A percentile compares a stretch with the other conserved stretches of the same genome.
Evolutionary conservation across 1,140 invertebrate species (phyloP).

Genomic region (Eriosoma lanigerum): DNA sequence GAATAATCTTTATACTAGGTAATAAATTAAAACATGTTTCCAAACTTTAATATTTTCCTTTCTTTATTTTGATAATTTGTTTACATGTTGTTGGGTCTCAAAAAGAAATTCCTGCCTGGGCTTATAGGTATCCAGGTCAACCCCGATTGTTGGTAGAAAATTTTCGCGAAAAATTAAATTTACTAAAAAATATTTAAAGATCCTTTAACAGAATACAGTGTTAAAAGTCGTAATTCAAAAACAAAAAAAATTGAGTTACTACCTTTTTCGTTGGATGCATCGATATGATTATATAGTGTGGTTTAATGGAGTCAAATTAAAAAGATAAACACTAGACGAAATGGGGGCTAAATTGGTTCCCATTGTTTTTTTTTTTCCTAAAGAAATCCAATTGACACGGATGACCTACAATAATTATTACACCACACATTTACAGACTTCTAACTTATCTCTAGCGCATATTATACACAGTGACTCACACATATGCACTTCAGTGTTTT

Average conservation of each 20-base stretch:
- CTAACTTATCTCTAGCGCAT: conserved; percentile 25
- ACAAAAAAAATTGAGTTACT: too few relatives aligned
- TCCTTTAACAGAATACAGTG: too few relatives aligned
- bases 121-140: too few relatives aligned
- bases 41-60: too few relatives aligned
- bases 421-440: background rate
- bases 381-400: conserved; percentile 48
- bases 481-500: background rate
- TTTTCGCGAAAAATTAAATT: background rate
- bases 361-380: conserved; percentile 27
- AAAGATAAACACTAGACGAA: conserved; percentile 3
- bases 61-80: too few relatives aligned
- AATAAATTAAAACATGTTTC: too few relatives aligned
- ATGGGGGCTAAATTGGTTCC: conserved; percentile 31
- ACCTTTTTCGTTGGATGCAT: too few relatives aligned
- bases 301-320: conserved; percentile 15
- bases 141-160: background rate
- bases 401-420: conserved; percentile 39
- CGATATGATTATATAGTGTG: too few relatives aligned
- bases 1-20: too few relatives aligned
- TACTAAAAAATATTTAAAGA: background rate
- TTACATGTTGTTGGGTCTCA: too few relatives aligned
- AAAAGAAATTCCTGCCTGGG: too few relatives aligned
- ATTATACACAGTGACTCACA: background rate
- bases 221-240: too few relatives aligned